These are phyloP conservation scores for Hartigia nigra DNA, from an alignment of 2,888 invertebrate species.

Conservation along the genomic window DNA sequence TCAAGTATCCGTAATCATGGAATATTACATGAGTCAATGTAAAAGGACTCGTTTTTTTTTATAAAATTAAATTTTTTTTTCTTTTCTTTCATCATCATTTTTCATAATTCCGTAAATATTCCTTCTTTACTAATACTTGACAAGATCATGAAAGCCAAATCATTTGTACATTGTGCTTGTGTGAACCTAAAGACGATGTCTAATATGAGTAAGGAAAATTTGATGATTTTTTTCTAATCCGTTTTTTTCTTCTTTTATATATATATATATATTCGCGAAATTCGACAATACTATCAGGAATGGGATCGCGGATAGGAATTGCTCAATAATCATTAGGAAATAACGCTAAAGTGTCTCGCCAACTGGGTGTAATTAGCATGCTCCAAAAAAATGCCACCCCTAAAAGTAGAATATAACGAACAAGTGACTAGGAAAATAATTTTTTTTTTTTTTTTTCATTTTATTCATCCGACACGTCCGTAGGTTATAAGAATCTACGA, in stretches of 20 bases:
- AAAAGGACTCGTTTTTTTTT: not conserved
- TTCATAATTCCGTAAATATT: not conserved
- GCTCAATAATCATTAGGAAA: not conserved
- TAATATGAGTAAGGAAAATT: not conserved
- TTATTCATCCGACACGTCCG: not conserved
- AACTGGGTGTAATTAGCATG: not conserved
- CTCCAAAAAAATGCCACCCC: not conserved
- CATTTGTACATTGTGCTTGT: not conserved
- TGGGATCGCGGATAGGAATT: not conserved
- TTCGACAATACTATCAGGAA: not conserved
- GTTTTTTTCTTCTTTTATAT: not conserved
- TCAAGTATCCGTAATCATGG: not conserved
- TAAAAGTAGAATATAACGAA: not conserved
- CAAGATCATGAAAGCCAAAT: not conserved
- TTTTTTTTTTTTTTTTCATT: not conserved
- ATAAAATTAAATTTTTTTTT: too few relatives aligned
- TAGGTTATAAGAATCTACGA: not conserved
- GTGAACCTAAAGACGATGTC: not conserved
- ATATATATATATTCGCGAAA: not conserved
- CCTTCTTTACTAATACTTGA: not conserved
- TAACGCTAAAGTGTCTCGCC: not conserved
- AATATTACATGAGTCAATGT: not conserved
- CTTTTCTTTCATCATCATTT: too few relatives aligned
- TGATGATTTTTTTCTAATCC: not conserved
- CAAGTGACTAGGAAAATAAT: not conserved